These are phyloP conservation scores for Oxygymnocypris stewartii DNA, from an alignment of 2,113 vertebrate species.

Conservation along the genomic window DNA sequence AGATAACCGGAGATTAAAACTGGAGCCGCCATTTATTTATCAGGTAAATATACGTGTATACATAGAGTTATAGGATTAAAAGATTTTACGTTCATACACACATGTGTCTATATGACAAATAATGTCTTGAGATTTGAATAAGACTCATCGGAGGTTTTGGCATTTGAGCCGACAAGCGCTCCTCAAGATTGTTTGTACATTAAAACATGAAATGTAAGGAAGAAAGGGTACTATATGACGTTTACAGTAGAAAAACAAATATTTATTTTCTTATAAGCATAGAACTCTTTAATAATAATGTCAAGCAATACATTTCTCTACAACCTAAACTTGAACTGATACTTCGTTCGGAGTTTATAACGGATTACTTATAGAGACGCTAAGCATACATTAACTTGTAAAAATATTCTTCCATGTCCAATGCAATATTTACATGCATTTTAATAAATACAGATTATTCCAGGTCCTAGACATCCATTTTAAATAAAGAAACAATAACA, in stretches of 20 bases:
- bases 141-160: neutral
- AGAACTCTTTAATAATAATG: constrained; percentile 47
- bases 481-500: constrained; percentile 5
- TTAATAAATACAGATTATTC: neutral
- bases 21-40: neutral
- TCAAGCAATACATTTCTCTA: constrained; percentile 32
- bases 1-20: neutral
- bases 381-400: constrained; percentile 34
- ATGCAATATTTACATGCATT: constrained; percentile 49
- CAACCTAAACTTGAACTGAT: neutral
- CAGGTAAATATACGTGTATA: neutral
- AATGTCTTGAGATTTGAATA: neutral
- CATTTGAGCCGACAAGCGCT: neutral
- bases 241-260: constrained; percentile 74
- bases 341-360: constrained; percentile 39
- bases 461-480: neutral
- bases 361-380: constrained; percentile 28
- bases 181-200: neutral
- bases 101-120: neutral
- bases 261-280: constrained; percentile 60
- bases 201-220: neutral
- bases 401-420: constrained; percentile 53
- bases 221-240: neutral
- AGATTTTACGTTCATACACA: neutral
- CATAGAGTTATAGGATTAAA: neutral